Base-by-base conservation (phyloP, 1,140 invertebrate genomes). In the Arion vulgaris region DNA sequence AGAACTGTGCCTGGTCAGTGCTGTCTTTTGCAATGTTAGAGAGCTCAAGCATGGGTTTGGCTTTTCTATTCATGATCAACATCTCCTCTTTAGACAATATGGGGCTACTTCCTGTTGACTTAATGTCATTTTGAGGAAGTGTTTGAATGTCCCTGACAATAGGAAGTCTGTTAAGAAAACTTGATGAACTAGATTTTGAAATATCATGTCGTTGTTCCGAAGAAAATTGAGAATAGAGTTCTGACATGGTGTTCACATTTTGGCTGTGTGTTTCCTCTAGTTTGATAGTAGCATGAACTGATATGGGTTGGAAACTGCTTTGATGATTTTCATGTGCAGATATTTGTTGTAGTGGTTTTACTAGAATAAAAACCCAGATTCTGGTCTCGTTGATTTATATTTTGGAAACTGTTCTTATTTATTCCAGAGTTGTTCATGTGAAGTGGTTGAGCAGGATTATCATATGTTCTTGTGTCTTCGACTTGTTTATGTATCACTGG, bases 41-140 rank as follows among this genome's bases (percentile, higher is more conserved):
- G 32, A 83, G 80, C 19, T 79, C 66, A 53, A 86, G 84, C 36
- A 90, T 68, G 2, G 90, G 90, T 28, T 85, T 89, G 39, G 88
- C 86, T 86, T 86, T 90, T 34, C 87, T 84, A 78, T 89, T 91
- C 88, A 89, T 92, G 78, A 86, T 89, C 80, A 89, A 82, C 87
- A 90, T 87, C 80, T 90, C 91, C 39, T 88, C 89, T 45, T 86
- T 82, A 15, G 88, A 87, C 34, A 86, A 83, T 23, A 53, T 51
- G 1, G 11, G n/a, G 19, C 49, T 45, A 57, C 7, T 51, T 34
- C 36, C 34, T 32, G 36, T 41, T 57, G 74, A 32, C 11, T 62
- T 28, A 0, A n/a, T 34, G 1, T 51, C 36, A 4, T 39, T 39
- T 17, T 28, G 36, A 19, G 45, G 23, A 19, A 39, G 41, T 68